phyloP scores from a whole-genome alignment of 2,113 vertebrate genomes.

The Platycercus adscitus region DNA sequence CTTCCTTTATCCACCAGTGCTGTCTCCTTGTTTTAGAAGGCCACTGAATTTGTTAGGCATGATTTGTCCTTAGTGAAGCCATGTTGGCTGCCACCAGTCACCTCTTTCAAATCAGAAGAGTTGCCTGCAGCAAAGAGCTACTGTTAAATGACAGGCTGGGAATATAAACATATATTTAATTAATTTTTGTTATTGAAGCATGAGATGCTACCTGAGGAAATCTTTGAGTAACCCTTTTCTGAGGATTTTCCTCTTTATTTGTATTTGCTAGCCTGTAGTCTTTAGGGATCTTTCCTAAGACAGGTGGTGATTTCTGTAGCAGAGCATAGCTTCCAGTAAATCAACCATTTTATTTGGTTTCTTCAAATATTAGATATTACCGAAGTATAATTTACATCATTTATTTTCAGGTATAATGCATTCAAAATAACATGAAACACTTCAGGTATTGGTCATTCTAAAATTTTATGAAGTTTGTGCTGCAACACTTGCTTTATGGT shows the following conservation, averaged over 20 bases:
- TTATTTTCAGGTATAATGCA: neutral
- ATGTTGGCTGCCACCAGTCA: neutral
- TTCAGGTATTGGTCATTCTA: neutral
- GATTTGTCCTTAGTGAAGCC: neutral
- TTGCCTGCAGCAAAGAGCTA: neutral
- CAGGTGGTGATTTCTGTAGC: neutral
- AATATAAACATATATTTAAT: neutral
- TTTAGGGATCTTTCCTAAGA: neutral
- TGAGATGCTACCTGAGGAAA: neutral
- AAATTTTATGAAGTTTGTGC: neutral
- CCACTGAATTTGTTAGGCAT: neutral
- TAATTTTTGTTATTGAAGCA: neutral
- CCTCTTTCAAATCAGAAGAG: neutral
- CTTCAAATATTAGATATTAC: neutral
- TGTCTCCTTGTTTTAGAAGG: neutral
- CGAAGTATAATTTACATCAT: neutral
- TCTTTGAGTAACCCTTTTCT: neutral
- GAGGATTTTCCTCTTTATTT: neutral
- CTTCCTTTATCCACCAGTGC: neutral
- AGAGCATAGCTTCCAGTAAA: neutral
- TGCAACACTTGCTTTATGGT: neutral
- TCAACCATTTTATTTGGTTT: neutral
- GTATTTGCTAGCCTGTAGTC: neutral
- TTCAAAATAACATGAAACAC: neutral
- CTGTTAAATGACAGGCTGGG: neutral